Conservation (phyloP, 2,888 invertebrate genomes). For the Apamea crenata region DNA sequence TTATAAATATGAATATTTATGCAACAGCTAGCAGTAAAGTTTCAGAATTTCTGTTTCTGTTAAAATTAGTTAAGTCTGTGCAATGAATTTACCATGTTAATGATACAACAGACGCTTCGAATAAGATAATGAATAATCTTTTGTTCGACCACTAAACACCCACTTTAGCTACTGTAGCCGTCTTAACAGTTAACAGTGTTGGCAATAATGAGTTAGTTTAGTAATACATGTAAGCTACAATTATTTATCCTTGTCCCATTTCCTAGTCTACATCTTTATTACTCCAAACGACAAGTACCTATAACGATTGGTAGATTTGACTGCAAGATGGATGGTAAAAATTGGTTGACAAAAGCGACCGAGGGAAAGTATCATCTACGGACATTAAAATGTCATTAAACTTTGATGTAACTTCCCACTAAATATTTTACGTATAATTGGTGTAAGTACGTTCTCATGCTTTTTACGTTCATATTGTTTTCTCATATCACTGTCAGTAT, state of each 20-base stretch:
- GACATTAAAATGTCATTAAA: constrained; percentile 66
- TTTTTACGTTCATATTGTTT: constrained; percentile 57
- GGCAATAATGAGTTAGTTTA: constrained; percentile 79
- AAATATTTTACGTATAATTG: constrained; percentile 51
- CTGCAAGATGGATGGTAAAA: constrained; percentile 22
- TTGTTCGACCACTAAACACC: constrained; percentile 75
- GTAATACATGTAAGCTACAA: constrained; percentile 72
- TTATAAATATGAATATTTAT: constrained; percentile 39
- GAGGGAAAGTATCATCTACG: constrained; percentile 42
- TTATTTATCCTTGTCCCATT: constrained; percentile 77
- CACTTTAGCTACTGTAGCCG: constrained; percentile 40
- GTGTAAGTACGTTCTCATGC: constrained; percentile 53
- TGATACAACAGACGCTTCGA: constrained; percentile 70
- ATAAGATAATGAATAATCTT: constrained; percentile 79
- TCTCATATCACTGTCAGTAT: constrained; percentile 36
- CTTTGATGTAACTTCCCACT: constrained; percentile 43
- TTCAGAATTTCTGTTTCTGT: constrained; percentile 25
- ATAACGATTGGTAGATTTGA: constrained; percentile 27
- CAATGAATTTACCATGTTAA: constrained; percentile 71
- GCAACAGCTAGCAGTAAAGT: constrained; percentile 20
- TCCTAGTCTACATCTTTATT: constrained; percentile 52
- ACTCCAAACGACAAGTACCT: neutral
- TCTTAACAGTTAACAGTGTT: constrained; percentile 44
- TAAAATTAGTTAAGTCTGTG: constrained; percentile 37
- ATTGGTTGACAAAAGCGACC: constrained; percentile 38